Evolutionary conservation across 35 echinoderm and acorn worm genomes (phyloP).

Genomic region (Lytechinus pictus): DNA sequence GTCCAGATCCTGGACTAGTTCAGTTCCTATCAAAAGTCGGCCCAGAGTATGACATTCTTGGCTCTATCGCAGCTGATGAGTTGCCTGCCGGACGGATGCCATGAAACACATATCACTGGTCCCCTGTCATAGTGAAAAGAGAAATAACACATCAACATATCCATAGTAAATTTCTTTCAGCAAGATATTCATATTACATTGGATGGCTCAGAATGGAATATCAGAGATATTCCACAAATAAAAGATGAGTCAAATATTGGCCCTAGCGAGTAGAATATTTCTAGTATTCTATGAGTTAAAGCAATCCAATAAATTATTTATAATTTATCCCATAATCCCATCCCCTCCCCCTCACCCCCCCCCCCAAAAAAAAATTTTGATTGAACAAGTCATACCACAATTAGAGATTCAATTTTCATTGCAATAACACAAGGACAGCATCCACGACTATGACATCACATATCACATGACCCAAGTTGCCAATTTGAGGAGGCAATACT

Average conservation of each 20-base stretch:
- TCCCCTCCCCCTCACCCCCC: not conserved
- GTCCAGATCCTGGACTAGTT: not conserved
- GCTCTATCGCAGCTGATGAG: slow-evolving; percentile 88
- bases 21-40: slow-evolving; percentile 54
- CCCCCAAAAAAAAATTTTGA: not conserved
- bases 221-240: too few relatives aligned
- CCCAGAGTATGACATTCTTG: slow-evolving; percentile 89
- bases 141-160: not conserved
- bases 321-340: too few relatives aligned
- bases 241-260: too few relatives aligned
- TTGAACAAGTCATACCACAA: not conserved
- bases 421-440: not conserved
- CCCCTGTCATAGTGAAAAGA: slow-evolving; percentile 61
- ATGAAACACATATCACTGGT: slow-evolving; percentile 82
- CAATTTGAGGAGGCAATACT: slow-evolving; percentile 43
- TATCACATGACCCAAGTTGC: not conserved
- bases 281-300: too few relatives aligned
- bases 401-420: not conserved
- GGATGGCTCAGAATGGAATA: too few relatives aligned
- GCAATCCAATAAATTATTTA: too few relatives aligned
- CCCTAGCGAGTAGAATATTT: too few relatives aligned
- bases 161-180: not conserved
- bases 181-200: too few relatives aligned
- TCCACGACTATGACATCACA: not conserved
- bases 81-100: slow-evolving; percentile 85